Percentiles rank a stretch among this genome's conserved stretches.
These are phyloP conservation scores for Drosophila simulans DNA, from an alignment of 1,140 invertebrate genomes.

Conservation along the genomic window DNA sequence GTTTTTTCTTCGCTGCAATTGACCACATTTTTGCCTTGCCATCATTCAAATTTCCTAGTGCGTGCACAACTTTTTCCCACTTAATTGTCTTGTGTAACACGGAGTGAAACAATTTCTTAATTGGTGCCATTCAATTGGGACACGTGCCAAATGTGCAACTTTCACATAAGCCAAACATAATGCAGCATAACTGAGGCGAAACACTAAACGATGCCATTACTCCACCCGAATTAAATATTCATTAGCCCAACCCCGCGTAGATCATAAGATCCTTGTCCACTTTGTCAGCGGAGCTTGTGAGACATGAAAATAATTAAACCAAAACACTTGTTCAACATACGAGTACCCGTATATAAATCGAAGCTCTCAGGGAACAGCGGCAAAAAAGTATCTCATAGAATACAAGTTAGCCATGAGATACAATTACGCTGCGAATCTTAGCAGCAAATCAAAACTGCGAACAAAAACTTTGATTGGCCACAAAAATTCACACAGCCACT, in stretches of 20 bases:
- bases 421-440: slow-evolving; percentile 74
- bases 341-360: slow-evolving; percentile 20
- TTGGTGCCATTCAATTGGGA: slow-evolving; percentile 55
- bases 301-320: slow-evolving; percentile 74
- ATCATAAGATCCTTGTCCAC: slow-evolving; percentile 73
- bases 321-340: slow-evolving; percentile 69
- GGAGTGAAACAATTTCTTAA: slow-evolving; percentile 64
- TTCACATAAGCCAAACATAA: slow-evolving; percentile 36
- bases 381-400: slow-evolving; percentile 77
- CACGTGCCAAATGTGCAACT: slow-evolving; percentile 67
- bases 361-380: slow-evolving; percentile 28
- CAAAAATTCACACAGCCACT: slow-evolving; percentile 79
- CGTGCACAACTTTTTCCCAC: slow-evolving; percentile 25
- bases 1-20: slow-evolving; percentile 25
- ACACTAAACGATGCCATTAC: slow-evolving; percentile 29
- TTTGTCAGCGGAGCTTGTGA: slow-evolving; percentile 70
- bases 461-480: slow-evolving; percentile 82
- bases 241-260: slow-evolving; percentile 39
- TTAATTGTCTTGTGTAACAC: slow-evolving; percentile 55
- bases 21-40: slow-evolving; percentile 26
- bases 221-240: slow-evolving; percentile 62
- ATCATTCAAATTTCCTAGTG: slow-evolving; percentile 57
- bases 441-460: slow-evolving; percentile 80
- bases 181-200: slow-evolving; percentile 4
- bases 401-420: slow-evolving; percentile 80